These are phyloP conservation scores for Nemopilema nomurai DNA, from an alignment of 30 jellyfish, hydroid and myxozoan species.

Conservation along the genomic window DNA sequence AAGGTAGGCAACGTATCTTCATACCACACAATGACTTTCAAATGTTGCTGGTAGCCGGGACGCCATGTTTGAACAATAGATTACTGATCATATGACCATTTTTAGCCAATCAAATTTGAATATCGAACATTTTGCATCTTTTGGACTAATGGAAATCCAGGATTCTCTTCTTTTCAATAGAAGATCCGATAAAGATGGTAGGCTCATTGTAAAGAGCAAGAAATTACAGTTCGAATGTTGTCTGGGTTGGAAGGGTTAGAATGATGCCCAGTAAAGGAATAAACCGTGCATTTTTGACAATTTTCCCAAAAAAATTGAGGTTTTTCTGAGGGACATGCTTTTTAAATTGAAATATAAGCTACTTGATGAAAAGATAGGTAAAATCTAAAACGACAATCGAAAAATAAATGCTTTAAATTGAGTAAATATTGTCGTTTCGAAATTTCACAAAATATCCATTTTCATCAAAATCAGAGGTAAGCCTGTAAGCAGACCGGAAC, in stretches of 20 bases:
- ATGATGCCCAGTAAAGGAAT: neutral
- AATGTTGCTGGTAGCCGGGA: neutral
- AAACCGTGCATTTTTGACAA: too few relatives aligned
- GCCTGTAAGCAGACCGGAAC: too few relatives aligned
- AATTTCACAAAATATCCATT: too few relatives aligned
- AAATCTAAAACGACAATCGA: too few relatives aligned
- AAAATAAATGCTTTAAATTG: too few relatives aligned
- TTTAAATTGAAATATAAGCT: too few relatives aligned
- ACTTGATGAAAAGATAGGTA: too few relatives aligned
- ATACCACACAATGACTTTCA: neutral
- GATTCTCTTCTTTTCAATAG: neutral
- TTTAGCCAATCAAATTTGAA: constrained; percentile 7
- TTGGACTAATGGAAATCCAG: neutral
- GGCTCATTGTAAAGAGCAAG: constrained; percentile 19
- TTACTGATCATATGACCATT: neutral
- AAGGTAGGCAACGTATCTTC: neutral
- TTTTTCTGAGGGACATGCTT: too few relatives aligned
- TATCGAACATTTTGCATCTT: neutral
- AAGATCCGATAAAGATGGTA: neutral
- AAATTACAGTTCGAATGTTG: constrained; percentile 2
- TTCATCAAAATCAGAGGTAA: too few relatives aligned
- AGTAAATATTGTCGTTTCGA: too few relatives aligned
- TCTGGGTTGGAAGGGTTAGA: constrained; percentile 1
- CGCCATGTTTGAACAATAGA: neutral
- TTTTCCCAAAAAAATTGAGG: too few relatives aligned